Percentiles rank a stretch among this genome's conserved stretches.
phyloP scores from a whole-genome alignment of 2,113 vertebrate species.

The Odocoileus hemionus region DNA sequence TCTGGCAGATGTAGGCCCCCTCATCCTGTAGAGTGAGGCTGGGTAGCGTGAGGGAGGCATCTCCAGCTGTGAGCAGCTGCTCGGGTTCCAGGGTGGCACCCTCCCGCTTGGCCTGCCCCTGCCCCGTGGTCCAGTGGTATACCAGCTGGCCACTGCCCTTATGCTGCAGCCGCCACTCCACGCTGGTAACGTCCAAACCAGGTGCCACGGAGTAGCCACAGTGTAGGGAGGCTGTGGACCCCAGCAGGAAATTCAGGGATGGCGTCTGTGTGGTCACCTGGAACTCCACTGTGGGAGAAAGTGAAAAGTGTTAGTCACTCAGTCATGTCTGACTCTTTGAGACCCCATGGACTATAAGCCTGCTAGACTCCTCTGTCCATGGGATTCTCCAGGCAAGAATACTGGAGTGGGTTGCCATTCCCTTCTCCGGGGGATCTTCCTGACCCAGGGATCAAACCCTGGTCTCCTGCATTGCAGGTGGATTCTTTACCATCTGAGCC shows the following conservation, averaged over 20 bases:
- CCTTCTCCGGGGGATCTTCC: neutral
- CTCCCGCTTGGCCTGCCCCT: slow-evolving; percentile 46
- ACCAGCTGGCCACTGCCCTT: slow-evolving; percentile 81
- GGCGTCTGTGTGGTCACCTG: slow-evolving; percentile 81
- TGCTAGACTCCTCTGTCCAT: neutral
- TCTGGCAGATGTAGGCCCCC: slow-evolving; percentile 85
- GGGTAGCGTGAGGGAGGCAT: slow-evolving; percentile 80
- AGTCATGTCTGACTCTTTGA: neutral
- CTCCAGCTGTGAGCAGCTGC: slow-evolving; percentile 69
- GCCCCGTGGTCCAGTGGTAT: slow-evolving; percentile 63
- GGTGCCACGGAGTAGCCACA: slow-evolving; percentile 84
- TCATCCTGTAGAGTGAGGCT: slow-evolving; percentile 79
- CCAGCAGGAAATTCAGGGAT: slow-evolving; percentile 71
- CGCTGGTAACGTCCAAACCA: slow-evolving; percentile 38
- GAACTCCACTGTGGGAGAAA: slow-evolving; percentile 83
- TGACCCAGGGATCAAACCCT: neutral
- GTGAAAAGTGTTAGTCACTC: neutral
- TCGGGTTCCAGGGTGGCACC: slow-evolving; percentile 69
- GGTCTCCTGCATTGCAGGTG: neutral
- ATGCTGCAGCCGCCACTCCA: slow-evolving; percentile 88
- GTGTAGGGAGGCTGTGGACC: slow-evolving; percentile 77
- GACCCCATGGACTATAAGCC: neutral
- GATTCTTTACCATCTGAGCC: neutral
- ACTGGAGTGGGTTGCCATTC: neutral
- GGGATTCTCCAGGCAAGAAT: neutral